phyloP scores from a whole-genome alignment of 2,113 vertebrate genomes.

The Capra hircus region DNA sequence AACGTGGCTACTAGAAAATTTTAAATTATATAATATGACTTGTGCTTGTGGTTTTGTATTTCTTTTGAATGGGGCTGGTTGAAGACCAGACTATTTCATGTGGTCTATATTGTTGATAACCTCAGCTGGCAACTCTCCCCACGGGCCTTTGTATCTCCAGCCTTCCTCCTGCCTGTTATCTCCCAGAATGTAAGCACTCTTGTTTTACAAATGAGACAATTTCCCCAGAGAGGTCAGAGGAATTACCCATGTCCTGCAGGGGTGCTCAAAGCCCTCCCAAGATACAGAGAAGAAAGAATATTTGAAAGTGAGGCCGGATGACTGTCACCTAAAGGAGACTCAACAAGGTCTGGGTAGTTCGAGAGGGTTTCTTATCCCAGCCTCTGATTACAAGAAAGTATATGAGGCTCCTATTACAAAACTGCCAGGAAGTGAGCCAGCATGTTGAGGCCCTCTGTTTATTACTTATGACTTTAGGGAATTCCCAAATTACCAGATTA shows the following conservation, averaged over 20 bases:
- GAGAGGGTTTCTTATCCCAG: not conserved
- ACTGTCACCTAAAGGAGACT: not conserved
- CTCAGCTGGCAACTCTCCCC: not conserved
- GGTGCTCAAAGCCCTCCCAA: not conserved
- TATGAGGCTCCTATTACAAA: not conserved
- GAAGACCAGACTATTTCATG: not conserved
- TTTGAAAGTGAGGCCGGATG: not conserved
- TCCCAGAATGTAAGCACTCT: not conserved
- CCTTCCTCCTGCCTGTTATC: not conserved
- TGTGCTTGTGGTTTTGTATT: not conserved
- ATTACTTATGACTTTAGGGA: not conserved
- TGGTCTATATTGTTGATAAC: not conserved
- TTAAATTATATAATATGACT: not conserved
- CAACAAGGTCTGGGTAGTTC: not conserved
- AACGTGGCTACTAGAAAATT: not conserved
- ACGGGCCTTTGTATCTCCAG: not conserved
- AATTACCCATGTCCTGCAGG: not conserved
- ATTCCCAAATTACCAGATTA: not conserved
- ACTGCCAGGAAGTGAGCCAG: not conserved
- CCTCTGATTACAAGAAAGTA: slow-evolving; percentile 10
- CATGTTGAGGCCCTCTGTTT: not conserved
- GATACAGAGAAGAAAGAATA: not conserved
- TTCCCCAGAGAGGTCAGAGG: not conserved
- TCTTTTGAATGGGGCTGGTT: not conserved
- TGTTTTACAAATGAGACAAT: not conserved